Evolutionary conservation across 2,888 invertebrate species (phyloP), one percentile per base, ranked within the genome.

Genomic region (Drosophila tripunctata): DNA sequence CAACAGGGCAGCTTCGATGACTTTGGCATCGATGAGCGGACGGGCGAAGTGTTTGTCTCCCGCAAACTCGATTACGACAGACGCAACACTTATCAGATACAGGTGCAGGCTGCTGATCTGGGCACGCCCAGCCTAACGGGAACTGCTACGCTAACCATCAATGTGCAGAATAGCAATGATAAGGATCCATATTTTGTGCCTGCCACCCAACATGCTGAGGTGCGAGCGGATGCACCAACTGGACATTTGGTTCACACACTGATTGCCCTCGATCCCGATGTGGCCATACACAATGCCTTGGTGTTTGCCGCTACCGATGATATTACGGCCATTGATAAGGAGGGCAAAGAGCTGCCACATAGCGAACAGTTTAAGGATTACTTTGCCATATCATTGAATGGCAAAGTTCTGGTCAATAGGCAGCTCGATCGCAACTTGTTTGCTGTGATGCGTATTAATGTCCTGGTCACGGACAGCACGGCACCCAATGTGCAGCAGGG

Each of bases 1-100:
- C 95, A 96, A 73, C 95, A 95, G 88, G 98, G 98, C 2, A 95
- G 95, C 0, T 94, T 96, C 69, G 96, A 97, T 72, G 95, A 97
- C 75, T 98, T 98, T 89, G 90, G 91, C 0, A 94, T 98, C n/a
- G 94, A 97, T 89, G 94, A 95, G 72, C 92, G 92, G 0, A 94
- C 94, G 0, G 98, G 98, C 0, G 92, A 95, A 1, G 93, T 98
- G 15, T 93, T 93, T 0, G 95, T 98, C 0, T 93, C 95, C 0
- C 94, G 95, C 0, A 95, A 95, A 83, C 92, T 98, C 24, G 97
- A 98, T 91, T 97, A 94, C 83, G 97, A 97, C 84, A 93, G 94
- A 66, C 93, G 96, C 45, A 94, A 95, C 77, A 94, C 94, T 0
- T 97, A 97, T 88, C 94, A 94, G 75, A 94, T 98, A 75, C 95